Base-by-base conservation (phyloP, 1,140 invertebrate species). In the Drosophila novamexicana region DNA sequence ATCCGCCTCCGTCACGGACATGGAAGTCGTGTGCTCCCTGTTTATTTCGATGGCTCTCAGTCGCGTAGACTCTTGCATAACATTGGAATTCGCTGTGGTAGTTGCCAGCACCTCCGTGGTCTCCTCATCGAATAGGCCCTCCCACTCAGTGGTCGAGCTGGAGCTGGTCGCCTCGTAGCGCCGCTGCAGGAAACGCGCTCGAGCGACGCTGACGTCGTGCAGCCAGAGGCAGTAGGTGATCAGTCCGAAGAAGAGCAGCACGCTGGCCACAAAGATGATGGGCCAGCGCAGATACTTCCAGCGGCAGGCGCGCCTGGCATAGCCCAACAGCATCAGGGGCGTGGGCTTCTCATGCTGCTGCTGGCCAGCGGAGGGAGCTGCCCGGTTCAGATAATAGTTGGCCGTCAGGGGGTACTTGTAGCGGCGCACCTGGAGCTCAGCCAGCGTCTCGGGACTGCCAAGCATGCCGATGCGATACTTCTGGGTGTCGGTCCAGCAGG, bases 211-310 rank as follows among this genome's bases (percentile, higher is more conserved):
- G 10, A 91, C 83, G 44, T 91, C 90, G 65, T 91, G 90, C 64
- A 91, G 47, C 90, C 90, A 91, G 0, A 91, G 77, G 18, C 90
- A 91, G 62, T 91, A 91, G 63, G 90, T 90, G 67, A 91, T 91
- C 64, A 91, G 73, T 2, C 90, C 90, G 18, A 91, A 91, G 54
- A 91, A 91, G 0, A 91, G 75, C 36, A 91, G 57, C 16, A 90
- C 90, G 52, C 90, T 91, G 59, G 86, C 90, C 58, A 90, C 49
- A 22, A 91, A 91, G 44, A 91, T 91, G 29, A 91, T 80, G 61
- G 90, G 90, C 90, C 90, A 91, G 1, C 90, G 90, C 18, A 91
- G 49, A 47, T 90, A 91, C 52, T 90, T 88, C 90, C 90, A 91
- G 59, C 84, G 81, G 39, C 90, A 91, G 47, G 78, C 85, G 8